A percentile compares a stretch with the other conserved stretches of the same genome.
Conservation (phyloP, 2,797 vertebrate species). For the Allobates femoralis region DNA sequence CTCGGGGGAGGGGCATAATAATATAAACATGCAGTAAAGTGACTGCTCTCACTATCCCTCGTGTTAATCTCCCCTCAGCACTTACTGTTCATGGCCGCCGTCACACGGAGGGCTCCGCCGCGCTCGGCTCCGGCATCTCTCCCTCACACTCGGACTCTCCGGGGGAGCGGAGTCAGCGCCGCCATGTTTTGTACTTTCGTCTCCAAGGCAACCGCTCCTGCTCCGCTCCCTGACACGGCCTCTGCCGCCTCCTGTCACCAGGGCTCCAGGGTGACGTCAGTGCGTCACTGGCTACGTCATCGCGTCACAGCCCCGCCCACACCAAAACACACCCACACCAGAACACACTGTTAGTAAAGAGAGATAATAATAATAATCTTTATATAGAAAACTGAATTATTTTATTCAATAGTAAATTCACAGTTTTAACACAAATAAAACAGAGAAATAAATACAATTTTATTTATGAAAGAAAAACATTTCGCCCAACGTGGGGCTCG, state of each 20-base stretch:
- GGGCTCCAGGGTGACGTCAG: not conserved
- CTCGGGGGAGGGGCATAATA: not conserved
- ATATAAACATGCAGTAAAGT: too few species aligned
- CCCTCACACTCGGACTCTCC: not conserved
- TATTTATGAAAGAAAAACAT: accelerated
- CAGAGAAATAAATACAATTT: not conserved
- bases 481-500: slow-evolving; percentile 77
- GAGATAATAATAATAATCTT: too few species aligned
- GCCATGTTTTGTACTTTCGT: slow-evolving; percentile 81
- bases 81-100: slow-evolving; percentile 50
- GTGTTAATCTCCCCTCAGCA: too few species aligned
- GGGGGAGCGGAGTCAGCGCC: slow-evolving; percentile 11
- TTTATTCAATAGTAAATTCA: too few species aligned
- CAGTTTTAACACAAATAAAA: not conserved
- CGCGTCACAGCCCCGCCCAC: not conserved
- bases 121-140: slow-evolving; percentile 23
- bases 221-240: slow-evolving; percentile 46
- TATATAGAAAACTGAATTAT: too few species aligned
- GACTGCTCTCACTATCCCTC: too few species aligned
- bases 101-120: not conserved
- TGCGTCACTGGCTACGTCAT: not conserved
- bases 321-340: too few species aligned
- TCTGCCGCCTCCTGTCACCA: not conserved
- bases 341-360: too few species aligned
- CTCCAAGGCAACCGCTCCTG: slow-evolving; percentile 83